phyloP scores from a whole-genome alignment of 2,888 invertebrate genomes.

The Acleris emargana region DNA sequence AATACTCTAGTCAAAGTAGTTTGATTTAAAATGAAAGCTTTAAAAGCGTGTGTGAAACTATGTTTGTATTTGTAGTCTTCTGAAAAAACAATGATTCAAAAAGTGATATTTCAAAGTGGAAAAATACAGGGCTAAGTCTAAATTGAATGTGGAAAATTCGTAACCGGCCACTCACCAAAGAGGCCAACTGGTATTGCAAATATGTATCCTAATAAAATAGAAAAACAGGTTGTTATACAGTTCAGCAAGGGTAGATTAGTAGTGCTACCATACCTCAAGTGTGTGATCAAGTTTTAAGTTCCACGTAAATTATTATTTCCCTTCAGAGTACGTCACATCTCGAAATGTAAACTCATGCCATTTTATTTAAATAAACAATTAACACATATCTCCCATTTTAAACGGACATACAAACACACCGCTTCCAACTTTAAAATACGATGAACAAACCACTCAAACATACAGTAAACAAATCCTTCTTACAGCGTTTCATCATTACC shows the following conservation, averaged over 20 bases:
- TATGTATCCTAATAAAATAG: slow-evolving; percentile 79
- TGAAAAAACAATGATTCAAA: slow-evolving; percentile 32
- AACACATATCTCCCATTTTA: too few relatives aligned
- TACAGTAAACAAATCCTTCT: too few relatives aligned
- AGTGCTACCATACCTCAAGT: slow-evolving; percentile 48
- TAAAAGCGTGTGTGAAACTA: slow-evolving; percentile 58
- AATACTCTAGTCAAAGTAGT: slow-evolving; percentile 11
- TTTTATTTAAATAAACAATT: too few relatives aligned
- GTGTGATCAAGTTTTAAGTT: slow-evolving; percentile 23
- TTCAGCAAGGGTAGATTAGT: slow-evolving; percentile 55
- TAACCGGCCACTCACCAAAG: slow-evolving; percentile 78
- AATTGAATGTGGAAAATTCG: slow-evolving; percentile 51
- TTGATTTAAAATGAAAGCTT: slow-evolving; percentile 56
- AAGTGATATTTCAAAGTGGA: slow-evolving; percentile 36
- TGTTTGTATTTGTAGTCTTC: slow-evolving; percentile 38
- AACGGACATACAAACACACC: too few relatives aligned
- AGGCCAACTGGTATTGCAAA: slow-evolving; percentile 82
- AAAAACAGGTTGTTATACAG: slow-evolving; percentile 55
- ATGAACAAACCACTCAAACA: too few relatives aligned
- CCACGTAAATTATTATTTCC: background rate
- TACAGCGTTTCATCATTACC: too few relatives aligned
- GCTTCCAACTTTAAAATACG: too few relatives aligned
- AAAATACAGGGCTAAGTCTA: slow-evolving; percentile 56
- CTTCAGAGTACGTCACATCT: background rate
- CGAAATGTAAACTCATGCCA: background rate